phyloP scores from a whole-genome alignment of 2,888 invertebrate genomes.

The Caradrina clavipalpis region DNA sequence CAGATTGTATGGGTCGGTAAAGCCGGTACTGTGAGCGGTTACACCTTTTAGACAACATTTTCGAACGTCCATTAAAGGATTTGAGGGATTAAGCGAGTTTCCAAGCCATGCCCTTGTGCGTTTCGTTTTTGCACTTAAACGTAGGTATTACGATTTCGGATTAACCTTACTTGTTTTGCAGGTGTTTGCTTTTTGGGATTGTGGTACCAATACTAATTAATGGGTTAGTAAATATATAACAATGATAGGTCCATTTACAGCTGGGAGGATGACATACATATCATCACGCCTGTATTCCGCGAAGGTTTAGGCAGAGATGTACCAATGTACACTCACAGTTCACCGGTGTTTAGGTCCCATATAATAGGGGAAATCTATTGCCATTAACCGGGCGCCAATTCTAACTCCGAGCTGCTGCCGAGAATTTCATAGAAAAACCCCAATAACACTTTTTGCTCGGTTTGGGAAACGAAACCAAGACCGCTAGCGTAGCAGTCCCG shows the following conservation, averaged over 20 bases:
- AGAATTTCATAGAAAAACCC: no score
- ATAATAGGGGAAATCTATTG: no score
- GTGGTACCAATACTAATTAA: neutral
- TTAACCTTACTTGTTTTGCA: constrained; percentile 58
- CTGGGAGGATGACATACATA: no score
- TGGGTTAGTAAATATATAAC: neutral
- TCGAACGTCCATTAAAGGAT: constrained; percentile 86
- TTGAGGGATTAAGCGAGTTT: constrained; percentile 79
- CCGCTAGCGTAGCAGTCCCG: no score
- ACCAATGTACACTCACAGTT: no score
- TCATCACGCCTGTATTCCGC: no score
- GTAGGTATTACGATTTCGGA: constrained; percentile 66
- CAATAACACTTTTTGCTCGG: no score
- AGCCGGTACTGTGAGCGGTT: constrained; percentile 66
- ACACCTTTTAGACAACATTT: constrained; percentile 81
- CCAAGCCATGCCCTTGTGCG: constrained; percentile 66
- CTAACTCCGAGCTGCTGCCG: no score
- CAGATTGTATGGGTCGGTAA: constrained; percentile 55
- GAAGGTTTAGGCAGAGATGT: no score
- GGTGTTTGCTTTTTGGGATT: constrained; percentile 32
- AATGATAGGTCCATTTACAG: neutral
- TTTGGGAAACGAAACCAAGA: no score
- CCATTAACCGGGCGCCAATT: no score
- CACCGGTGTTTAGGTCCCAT: no score
- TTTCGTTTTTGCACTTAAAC: constrained; percentile 74